Conservation (phyloP, 2,888 invertebrate genomes). For the Drosophila yooni region DNA sequence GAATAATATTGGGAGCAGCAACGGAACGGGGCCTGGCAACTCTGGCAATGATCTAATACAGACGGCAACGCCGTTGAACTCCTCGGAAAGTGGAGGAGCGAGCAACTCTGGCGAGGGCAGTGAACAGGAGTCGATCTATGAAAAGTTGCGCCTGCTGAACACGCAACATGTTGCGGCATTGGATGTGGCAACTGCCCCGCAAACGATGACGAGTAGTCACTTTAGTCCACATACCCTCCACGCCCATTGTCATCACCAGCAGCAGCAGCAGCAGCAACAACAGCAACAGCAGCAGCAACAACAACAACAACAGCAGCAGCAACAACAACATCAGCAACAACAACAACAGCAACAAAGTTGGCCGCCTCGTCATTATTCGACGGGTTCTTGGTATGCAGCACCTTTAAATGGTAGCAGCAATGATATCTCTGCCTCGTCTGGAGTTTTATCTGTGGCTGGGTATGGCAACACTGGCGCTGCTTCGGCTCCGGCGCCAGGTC, state of each 20-base stretch:
- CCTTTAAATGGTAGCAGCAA: slow-evolving; percentile 70
- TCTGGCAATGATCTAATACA: slow-evolving; percentile 59
- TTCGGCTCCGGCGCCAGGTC: slow-evolving; percentile 16
- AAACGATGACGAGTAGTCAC: slow-evolving; percentile 48
- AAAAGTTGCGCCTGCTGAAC: slow-evolving; percentile 82
- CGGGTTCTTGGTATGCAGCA: slow-evolving; percentile 83
- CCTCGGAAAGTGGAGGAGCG: slow-evolving; percentile 79
- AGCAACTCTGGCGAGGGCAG: slow-evolving; percentile 72
- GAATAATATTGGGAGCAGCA: slow-evolving; percentile 5
- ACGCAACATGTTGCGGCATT: slow-evolving; percentile 59
- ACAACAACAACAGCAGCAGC: slow-evolving; percentile 54
- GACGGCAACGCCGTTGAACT: slow-evolving; percentile 81
- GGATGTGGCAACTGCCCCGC: slow-evolving; percentile 28
- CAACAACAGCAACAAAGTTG: slow-evolving; percentile 72
- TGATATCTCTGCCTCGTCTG: slow-evolving; percentile 37
- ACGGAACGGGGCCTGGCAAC: slow-evolving; percentile 8
- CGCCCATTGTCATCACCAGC: slow-evolving; percentile 44
- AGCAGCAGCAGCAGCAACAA: slow-evolving; percentile 31
- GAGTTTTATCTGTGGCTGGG: slow-evolving; percentile 16
- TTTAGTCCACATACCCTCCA: slow-evolving; percentile 54
- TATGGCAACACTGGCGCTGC: slow-evolving; percentile 15
- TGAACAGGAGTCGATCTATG: slow-evolving; percentile 79
- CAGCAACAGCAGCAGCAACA: slow-evolving; percentile 49
- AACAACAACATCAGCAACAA: slow-evolving; percentile 15
- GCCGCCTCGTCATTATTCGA: slow-evolving; percentile 80